Evolutionary conservation across 2,797 vertebrate species (phyloP).

Genomic region (Vipera latastei): DNA sequence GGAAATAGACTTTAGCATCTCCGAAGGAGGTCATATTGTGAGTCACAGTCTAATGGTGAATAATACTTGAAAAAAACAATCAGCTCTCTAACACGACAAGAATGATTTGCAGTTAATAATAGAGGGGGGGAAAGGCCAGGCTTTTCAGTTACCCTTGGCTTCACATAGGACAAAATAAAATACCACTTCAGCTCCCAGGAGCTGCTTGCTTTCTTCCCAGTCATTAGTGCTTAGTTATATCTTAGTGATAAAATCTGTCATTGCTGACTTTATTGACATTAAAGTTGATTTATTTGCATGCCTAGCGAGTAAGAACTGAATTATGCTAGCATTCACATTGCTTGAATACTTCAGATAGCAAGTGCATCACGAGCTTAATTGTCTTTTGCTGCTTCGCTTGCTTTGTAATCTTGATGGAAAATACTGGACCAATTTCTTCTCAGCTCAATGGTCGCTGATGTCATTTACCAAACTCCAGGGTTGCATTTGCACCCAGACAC

Average conservation of each 20-base stretch:
- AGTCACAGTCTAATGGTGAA: conserved; percentile 63
- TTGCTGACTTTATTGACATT: conserved; percentile 75
- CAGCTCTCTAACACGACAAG: conserved; percentile 72
- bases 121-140: conserved; percentile 65
- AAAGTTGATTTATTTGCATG: conserved; percentile 71
- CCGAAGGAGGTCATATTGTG: conserved; percentile 63
- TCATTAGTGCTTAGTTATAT: conserved; percentile 72
- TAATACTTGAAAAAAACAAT: conserved; percentile 64
- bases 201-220: conserved; percentile 62
- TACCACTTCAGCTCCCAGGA: conserved; percentile 65
- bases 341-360: conserved; percentile 66
- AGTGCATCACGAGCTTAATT: conserved; percentile 68
- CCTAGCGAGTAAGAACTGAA: conserved; percentile 65
- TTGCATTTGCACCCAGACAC: conserved; percentile 30
- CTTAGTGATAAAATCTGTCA: conserved; percentile 74
- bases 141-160: conserved; percentile 73
- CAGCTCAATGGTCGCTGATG: conserved; percentile 42
- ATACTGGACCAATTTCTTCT: conserved; percentile 55
- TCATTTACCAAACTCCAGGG: conserved; percentile 14
- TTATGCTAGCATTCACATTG: conserved; percentile 64
- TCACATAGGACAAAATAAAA: conserved; percentile 73
- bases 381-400: conserved; percentile 73
- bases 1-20: conserved; percentile 62
- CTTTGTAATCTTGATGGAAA: conserved; percentile 66
- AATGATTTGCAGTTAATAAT: conserved; percentile 76